A percentile compares a stretch with the other conserved stretches of the same genome.
These are phyloP conservation scores for Ceratoteleas bidentatus DNA, from an alignment of 1,140 invertebrate species.

Conservation along the genomic window DNA sequence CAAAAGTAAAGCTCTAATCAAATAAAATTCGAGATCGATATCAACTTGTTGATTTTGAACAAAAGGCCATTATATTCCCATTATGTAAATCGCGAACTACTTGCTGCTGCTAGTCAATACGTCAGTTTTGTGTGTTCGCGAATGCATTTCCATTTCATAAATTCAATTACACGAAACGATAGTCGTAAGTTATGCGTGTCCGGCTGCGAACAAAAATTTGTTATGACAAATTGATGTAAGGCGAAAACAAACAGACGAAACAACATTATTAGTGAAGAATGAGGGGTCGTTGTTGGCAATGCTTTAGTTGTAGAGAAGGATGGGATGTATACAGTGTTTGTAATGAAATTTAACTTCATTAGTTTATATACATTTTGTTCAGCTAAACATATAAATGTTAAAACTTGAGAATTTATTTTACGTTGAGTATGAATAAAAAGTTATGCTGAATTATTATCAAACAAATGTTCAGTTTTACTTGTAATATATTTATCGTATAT, in stretches of 20 bases:
- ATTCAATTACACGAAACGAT: conserved; percentile 40
- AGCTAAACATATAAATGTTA: too few species aligned
- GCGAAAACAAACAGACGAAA: background rate
- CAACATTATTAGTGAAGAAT: background rate
- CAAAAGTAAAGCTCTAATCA: conserved; percentile 58
- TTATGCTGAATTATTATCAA: too few species aligned
- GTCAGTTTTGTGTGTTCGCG: conserved; percentile 48
- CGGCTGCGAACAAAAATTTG: conserved; percentile 11
- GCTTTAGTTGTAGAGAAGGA: too few species aligned
- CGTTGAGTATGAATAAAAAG: too few species aligned
- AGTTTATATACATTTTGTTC: too few species aligned
- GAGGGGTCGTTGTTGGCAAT: background rate
- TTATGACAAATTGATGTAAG: background rate
- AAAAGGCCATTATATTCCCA: conserved; percentile 64
- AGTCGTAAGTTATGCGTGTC: background rate
- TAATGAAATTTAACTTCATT: too few species aligned
- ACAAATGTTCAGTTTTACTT: too few species aligned
- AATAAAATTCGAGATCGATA: conserved; percentile 61
- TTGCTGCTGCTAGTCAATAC: conserved; percentile 51
- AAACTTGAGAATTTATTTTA: too few species aligned
- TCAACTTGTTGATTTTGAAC: conserved; percentile 66
- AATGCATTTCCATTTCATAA: conserved; percentile 44
- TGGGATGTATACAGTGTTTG: too few species aligned
- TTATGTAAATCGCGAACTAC: conserved; percentile 62
- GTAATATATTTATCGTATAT: too few species aligned